phyloP scores from a whole-genome alignment of 1,140 invertebrate genomes.

The Liolophura sinensis region DNA sequence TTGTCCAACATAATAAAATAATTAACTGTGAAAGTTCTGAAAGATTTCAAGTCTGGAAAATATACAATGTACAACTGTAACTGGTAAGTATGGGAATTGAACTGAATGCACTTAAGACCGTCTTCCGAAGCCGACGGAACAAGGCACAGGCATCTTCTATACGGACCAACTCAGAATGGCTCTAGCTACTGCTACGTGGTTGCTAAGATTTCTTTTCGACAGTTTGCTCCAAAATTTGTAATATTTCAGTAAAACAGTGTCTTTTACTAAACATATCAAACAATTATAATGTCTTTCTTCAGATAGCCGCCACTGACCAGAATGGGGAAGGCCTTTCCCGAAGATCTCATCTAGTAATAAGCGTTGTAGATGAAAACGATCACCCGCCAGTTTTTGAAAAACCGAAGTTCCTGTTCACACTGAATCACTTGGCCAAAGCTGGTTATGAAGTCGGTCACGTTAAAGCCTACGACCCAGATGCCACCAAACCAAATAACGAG shows the following conservation, averaged over 20 bases:
- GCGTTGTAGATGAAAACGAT: slow-evolving; percentile 19
- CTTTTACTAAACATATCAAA: no score
- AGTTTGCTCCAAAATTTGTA: no score
- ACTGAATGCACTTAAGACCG: not conserved
- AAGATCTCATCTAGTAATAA: slow-evolving; percentile 9
- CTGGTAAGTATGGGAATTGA: slow-evolving; percentile 2
- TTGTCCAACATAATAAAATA: no score
- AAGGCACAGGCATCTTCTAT: no score
- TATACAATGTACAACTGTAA: no score
- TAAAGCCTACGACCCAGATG: slow-evolving; percentile 15
- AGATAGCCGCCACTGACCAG: slow-evolving; percentile 17
- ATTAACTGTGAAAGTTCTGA: no score
- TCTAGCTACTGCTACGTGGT: no score
- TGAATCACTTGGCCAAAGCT: slow-evolving; percentile 6
- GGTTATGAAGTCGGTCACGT: slow-evolving; percentile 15
- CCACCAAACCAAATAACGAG: slow-evolving; percentile 21
- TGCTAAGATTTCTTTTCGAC: no score
- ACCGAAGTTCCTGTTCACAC: slow-evolving; percentile 3
- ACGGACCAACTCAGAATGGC: no score
- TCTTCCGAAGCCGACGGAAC: no score
- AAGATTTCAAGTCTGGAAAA: no score
- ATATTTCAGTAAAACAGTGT: no score
- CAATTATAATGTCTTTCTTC: not conserved
- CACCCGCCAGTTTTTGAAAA: slow-evolving; percentile 16
- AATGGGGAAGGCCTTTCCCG: slow-evolving; percentile 5